Conservation (phyloP, 2,888 invertebrate species). For the Linnaemya vulpina region DNA sequence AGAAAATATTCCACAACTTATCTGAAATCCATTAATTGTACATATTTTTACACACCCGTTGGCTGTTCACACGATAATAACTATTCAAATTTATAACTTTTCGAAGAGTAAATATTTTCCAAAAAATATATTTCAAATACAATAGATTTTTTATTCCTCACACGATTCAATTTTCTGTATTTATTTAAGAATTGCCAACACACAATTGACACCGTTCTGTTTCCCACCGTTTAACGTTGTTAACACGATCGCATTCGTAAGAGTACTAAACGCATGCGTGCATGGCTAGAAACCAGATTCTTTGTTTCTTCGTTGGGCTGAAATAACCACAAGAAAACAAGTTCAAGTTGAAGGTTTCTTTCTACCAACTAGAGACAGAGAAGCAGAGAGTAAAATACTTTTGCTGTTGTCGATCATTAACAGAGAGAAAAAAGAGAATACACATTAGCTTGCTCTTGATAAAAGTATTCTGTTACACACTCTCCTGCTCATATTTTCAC, state of each 20-base stretch:
- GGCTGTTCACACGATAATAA: background rate
- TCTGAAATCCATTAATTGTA: background rate
- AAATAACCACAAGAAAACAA: conserved; percentile 55
- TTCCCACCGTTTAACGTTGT: conserved; percentile 56
- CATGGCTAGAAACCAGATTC: conserved; percentile 63
- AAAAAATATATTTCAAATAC: background rate
- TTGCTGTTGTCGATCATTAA: background rate
- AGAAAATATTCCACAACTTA: conserved; percentile 1
- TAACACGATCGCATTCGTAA: conserved; percentile 65
- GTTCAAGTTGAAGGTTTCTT: conserved; percentile 72
- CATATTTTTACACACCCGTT: background rate
- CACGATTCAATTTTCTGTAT: conserved; percentile 7
- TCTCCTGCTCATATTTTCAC: too few species aligned
- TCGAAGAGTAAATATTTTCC: background rate
- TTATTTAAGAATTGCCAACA: conserved; percentile 15
- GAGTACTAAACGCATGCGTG: conserved; percentile 71
- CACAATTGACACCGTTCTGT: conserved; percentile 19
- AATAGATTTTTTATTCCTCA: conserved; percentile 4
- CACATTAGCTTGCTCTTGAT: background rate
- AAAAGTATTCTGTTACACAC: too few species aligned
- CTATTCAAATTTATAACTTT: background rate
- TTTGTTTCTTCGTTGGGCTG: conserved; percentile 8
- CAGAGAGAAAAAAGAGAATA: conserved; percentile 4
- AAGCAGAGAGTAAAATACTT: background rate
- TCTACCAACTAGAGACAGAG: conserved; percentile 20